These are phyloP conservation scores for Riparia riparia DNA, from an alignment of 2,113 vertebrate species.

Conservation along the genomic window DNA sequence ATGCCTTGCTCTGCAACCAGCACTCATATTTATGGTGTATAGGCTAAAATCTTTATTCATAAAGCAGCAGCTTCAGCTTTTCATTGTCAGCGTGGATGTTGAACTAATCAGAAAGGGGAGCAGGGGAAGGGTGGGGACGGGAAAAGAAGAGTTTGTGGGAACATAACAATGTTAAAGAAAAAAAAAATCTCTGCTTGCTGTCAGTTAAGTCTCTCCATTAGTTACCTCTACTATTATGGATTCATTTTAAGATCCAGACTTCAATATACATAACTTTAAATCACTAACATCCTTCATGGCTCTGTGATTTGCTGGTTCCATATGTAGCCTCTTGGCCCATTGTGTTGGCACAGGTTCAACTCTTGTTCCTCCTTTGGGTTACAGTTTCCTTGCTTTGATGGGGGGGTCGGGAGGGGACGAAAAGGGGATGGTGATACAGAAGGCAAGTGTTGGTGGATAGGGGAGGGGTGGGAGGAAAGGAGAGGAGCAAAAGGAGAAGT, in stretches of 20 bases:
- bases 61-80: not conserved
- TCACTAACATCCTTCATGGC: conserved; percentile 83
- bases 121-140: conserved; percentile 26
- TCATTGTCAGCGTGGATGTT: not conserved
- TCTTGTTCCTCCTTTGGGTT: conserved; percentile 68
- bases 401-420: not conserved
- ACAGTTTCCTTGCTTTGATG: conserved; percentile 41
- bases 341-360: conserved; percentile 76
- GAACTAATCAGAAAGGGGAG: conserved; percentile 45
- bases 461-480: not conserved
- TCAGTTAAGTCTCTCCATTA: conserved; percentile 74
- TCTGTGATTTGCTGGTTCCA: conserved; percentile 83
- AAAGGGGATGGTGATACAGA: not conserved
- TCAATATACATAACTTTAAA: conserved; percentile 83
- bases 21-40: conserved; percentile 18
- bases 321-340: conserved; percentile 82
- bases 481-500: not conserved
- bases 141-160: conserved; percentile 60
- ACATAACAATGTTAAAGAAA: conserved; percentile 31
- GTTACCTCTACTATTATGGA: conserved; percentile 82
- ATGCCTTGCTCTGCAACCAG: not conserved
- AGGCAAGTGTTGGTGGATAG: not conserved
- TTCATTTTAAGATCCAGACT: conserved; percentile 80
- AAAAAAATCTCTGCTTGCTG: conserved; percentile 50
- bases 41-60: conserved; percentile 20